These are phyloP conservation scores for Brachyhypopomus occidentalis DNA, from an alignment of 2,113 vertebrate species.

Conservation along the genomic window DNA sequence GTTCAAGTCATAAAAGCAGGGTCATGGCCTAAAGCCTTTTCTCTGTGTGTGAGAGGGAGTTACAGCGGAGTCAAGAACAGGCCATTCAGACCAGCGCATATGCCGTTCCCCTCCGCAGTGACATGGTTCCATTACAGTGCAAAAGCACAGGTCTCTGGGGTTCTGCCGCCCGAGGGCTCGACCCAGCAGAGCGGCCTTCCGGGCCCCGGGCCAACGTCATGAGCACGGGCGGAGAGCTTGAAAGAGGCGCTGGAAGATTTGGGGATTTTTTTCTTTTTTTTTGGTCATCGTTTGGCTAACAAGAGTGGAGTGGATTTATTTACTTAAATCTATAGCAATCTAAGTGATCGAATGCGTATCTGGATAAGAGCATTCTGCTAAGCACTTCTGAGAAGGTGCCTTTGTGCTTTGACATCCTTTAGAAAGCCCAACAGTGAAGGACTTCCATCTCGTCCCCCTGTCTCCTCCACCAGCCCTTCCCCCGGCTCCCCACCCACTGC, in stretches of 20 bases:
- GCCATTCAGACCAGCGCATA: conserved; percentile 53
- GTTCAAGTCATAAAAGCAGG: conserved; percentile 58
- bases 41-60: conserved; percentile 49
- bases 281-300: conserved; percentile 2
- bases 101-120: conserved; percentile 43
- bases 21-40: conserved; percentile 54
- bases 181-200: not conserved
- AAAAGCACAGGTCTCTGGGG: not conserved
- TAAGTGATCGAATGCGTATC: not conserved
- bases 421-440: not conserved
- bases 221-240: not conserved
- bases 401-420: too few relatives aligned
- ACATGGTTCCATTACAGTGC: conserved; percentile 51
- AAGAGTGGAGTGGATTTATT: not conserved
- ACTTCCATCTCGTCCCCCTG: not conserved
- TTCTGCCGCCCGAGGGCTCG: not conserved
- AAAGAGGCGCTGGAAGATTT: conserved; percentile 9
- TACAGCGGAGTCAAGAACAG: conserved; percentile 56
- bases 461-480: not conserved
- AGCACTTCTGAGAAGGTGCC: too few relatives aligned
- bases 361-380: too few relatives aligned
- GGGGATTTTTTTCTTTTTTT: not conserved
- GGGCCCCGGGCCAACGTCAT: conserved; percentile 19
- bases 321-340: not conserved
- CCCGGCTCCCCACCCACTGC: conserved; percentile 56